Percentiles rank a stretch among this genome's conserved stretches.
Evolutionary conservation across 53 echinoderm and acorn worm genomes (phyloP).

Genomic region (Holothuria leucospilota): DNA sequence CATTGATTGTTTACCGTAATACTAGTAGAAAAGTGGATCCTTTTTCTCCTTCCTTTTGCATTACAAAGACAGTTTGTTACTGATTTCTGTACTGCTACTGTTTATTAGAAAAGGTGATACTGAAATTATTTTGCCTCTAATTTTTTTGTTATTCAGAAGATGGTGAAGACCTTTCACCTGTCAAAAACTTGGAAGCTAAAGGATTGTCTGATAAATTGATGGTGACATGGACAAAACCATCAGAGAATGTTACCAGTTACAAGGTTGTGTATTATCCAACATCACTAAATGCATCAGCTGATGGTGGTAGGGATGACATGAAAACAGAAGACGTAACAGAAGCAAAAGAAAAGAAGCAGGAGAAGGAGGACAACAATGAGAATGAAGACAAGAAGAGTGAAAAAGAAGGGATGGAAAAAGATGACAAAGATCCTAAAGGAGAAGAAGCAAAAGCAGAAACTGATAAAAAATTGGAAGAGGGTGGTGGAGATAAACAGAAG

Average conservation of each 20-base stretch:
- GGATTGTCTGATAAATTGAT: conserved; percentile 32
- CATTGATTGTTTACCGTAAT: too few species aligned
- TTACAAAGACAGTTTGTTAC: too few species aligned
- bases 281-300: neutral
- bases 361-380: neutral
- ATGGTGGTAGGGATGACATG: neutral
- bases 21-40: too few species aligned
- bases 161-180: neutral
- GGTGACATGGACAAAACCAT: conserved; percentile 63
- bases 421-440: conserved; percentile 4
- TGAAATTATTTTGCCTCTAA: neutral
- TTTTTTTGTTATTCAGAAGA: neutral
- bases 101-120: too few species aligned
- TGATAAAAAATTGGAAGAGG: neutral
- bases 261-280: conserved; percentile 25
- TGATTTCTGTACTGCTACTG: too few species aligned
- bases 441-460: neutral
- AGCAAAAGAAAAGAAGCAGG: neutral
- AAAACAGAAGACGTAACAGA: neutral
- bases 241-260: conserved; percentile 63
- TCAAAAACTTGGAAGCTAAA: neutral
- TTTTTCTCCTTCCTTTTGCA: too few species aligned
- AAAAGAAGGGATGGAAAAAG: neutral
- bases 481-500: neutral
- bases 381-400: neutral